Conservation (phyloP, 2,113 vertebrate species). For the Motacilla tschutschensis region DNA sequence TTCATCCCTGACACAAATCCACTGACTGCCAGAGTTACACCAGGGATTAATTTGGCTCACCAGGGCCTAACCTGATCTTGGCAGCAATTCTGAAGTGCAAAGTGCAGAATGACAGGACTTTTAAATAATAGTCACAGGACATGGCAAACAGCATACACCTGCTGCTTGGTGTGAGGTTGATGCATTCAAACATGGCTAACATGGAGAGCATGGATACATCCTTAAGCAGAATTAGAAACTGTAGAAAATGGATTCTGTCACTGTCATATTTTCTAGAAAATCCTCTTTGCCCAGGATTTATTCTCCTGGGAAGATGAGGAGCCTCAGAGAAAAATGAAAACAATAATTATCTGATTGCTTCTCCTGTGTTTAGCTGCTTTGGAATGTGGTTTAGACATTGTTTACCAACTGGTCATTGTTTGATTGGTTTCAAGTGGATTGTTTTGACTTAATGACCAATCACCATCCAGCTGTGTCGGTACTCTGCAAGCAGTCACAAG, state of each 20-base stretch:
- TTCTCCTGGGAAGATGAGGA: too few relatives aligned
- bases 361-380: too few relatives aligned
- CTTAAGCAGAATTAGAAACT: neutral
- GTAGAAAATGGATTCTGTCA: neutral
- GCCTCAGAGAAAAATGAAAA: too few relatives aligned
- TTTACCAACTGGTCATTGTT: too few relatives aligned
- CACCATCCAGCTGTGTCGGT: too few relatives aligned
- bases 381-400: too few relatives aligned
- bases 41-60: slow-evolving; percentile 15
- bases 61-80: neutral
- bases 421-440: too few relatives aligned
- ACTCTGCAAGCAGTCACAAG: too few relatives aligned
- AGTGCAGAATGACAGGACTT: neutral
- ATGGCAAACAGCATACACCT: neutral
- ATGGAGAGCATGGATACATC: neutral
- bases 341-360: too few relatives aligned
- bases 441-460: too few relatives aligned
- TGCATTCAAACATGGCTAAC: neutral
- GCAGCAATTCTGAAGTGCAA: neutral
- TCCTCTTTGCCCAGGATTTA: too few relatives aligned
- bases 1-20: neutral
- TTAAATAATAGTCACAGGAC: neutral
- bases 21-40: neutral
- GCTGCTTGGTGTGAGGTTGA: neutral
- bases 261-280: too few relatives aligned